Evolutionary conservation across 37 sponge, comb jelly and placozoan genomes (phyloP).

Genomic region (Eunapius fragilis): DNA sequence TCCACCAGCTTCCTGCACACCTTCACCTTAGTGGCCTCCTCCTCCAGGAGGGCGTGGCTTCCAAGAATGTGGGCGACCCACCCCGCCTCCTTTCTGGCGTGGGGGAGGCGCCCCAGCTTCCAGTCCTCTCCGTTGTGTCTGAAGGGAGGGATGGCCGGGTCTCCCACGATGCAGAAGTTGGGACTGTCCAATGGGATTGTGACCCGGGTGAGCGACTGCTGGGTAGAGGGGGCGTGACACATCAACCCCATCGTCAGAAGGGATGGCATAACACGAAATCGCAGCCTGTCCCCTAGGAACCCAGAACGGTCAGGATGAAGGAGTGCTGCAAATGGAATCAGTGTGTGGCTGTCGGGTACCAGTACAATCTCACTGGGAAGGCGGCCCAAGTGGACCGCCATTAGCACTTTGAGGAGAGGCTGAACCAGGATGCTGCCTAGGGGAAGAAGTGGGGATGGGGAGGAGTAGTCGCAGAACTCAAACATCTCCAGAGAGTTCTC

Average conservation of each 20-base stretch:
- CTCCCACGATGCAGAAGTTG: conserved; percentile 67
- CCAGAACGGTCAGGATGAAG: neutral
- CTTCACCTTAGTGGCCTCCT: conserved; percentile 65
- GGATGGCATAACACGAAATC: conserved; percentile 64
- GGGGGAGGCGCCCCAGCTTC: conserved; percentile 65
- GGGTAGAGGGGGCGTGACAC: conserved; percentile 27
- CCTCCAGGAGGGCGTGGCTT: conserved; percentile 46
- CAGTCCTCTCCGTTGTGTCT: conserved; percentile 39
- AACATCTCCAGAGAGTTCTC: conserved; percentile 58
- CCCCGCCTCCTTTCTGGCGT: conserved; percentile 61
- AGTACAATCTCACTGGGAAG: conserved; percentile 15
- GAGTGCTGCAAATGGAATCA: conserved; percentile 68
- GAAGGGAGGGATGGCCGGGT: conserved; percentile 68
- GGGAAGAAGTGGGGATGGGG: conserved; percentile 4
- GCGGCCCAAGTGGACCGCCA: neutral
- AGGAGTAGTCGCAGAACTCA: neutral
- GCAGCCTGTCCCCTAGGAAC: conserved; percentile 69
- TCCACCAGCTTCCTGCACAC: conserved; percentile 38
- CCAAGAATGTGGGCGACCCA: conserved; percentile 60
- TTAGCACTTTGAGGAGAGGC: conserved; percentile 39
- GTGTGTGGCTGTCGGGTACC: conserved; percentile 64
- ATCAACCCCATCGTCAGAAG: conserved; percentile 72
- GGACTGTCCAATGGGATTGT: conserved; percentile 39
- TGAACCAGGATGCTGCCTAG: conserved; percentile 35
- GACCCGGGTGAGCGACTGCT: conserved; percentile 4